Evolutionary conservation across 2,888 invertebrate genomes (phyloP).

Genomic region (Eupithecia abbreviata): DNA sequence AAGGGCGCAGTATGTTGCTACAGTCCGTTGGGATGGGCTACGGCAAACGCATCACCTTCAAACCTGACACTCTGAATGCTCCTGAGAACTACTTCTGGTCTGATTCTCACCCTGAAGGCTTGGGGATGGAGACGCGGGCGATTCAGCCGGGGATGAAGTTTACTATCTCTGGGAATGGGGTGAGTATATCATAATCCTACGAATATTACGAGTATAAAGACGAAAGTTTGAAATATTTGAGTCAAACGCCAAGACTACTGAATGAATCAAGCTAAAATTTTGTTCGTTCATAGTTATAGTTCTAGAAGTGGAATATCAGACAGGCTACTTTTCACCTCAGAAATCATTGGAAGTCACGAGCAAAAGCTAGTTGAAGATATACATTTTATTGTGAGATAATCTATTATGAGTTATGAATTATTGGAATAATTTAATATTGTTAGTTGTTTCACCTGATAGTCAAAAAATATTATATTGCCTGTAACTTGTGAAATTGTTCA

Average conservation of each 20-base stretch:
- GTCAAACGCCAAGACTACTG: neutral
- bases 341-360: neutral
- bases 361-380: neutral
- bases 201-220: neutral
- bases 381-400: neutral
- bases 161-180: conserved; percentile 84
- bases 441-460: neutral
- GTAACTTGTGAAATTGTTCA: neutral
- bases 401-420: neutral
- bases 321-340: neutral
- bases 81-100: conserved; percentile 90
- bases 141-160: conserved; percentile 87
- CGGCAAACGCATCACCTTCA: conserved; percentile 89
- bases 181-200: conserved; percentile 53
- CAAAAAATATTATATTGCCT: neutral
- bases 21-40: conserved; percentile 89
- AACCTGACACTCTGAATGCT: conserved; percentile 84
- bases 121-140: conserved; percentile 87
- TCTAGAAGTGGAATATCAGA: neutral
- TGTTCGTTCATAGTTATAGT: neutral
- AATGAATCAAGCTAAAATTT: neutral
- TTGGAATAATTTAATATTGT: neutral
- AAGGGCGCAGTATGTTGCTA: conserved; percentile 85
- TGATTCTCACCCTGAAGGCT: conserved; percentile 89
- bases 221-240: neutral